Evolutionary conservation across 2,113 vertebrate genomes (phyloP), one percentile per base, ranked within the genome.

Genomic region (Raphicerus campestris): DNA sequence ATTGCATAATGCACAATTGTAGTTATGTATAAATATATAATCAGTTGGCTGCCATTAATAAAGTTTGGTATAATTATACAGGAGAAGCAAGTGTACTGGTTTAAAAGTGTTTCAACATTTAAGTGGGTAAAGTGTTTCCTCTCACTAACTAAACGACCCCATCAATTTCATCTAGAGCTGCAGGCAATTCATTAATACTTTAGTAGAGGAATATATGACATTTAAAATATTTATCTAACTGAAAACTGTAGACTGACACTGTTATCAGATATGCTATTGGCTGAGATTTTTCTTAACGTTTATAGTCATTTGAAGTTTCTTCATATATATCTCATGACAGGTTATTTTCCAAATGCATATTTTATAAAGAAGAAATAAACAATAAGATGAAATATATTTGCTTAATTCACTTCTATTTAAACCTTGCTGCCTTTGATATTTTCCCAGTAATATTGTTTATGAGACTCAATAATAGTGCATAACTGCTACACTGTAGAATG

Each of bases 141-240:
- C 11, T 63, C 24, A 75, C 24, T 60, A 77, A 61, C 45, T 85
- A 75, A 75, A 45, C 35, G 45, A 82, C 53, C 85, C 14, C 17
- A 53, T 73, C 28, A 56, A 30, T 94, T 93, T 95, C 58, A 56
- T 81, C 45, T 84, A 58, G 10, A 58, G 49, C 66, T 89, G 10
- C 5, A 85, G 63, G 47, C 30, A 77, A 60, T 82, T 95, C 28
- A 95, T 97, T 96, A 91, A 85, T 96, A 92, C 5, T 75, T 90
- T 53, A 97, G 8, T 24, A 90, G 66, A 39, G 78, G 26, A 93
- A 94, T 96, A 85, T 66, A 83, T 49, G 22, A 51, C 42, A 87
- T 83, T 95, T 96, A 96, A 95, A 81, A 58, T 81, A 96, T 95
- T 91, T 91, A 30, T 80, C 42, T 84, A 83, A 77, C 26, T 93